These are phyloP conservation scores for Myotis myotis DNA, from an alignment of 2,797 vertebrate species.

Conservation along the genomic window DNA sequence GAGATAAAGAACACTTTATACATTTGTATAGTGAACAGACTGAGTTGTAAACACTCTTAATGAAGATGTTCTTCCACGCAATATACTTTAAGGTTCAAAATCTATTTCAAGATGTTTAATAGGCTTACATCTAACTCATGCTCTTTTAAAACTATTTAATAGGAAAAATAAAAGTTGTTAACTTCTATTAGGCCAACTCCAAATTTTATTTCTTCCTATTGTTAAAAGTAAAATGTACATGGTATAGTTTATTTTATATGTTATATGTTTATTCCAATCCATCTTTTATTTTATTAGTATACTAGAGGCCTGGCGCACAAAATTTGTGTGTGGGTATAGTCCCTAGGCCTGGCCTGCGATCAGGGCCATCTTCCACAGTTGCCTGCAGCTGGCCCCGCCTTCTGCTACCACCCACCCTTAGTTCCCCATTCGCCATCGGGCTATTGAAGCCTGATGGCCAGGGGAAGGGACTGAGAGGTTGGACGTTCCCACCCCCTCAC, in stretches of 20 bases:
- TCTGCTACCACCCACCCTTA: too few species aligned
- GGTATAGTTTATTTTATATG: neutral
- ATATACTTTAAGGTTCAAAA: neutral
- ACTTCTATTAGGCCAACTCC: neutral
- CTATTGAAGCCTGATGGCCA: too few species aligned
- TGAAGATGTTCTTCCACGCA: neutral
- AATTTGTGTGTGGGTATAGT: too few species aligned
- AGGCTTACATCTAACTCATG: neutral
- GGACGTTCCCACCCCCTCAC: too few species aligned
- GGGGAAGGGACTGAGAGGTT: too few species aligned
- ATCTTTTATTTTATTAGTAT: neutral
- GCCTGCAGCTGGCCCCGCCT: too few species aligned
- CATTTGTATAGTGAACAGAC: neutral
- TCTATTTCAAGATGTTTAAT: slow-evolving; percentile 3
- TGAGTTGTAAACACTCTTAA: neutral
- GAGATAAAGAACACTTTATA: neutral
- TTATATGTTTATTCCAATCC: neutral
- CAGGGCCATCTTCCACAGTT: too few species aligned
- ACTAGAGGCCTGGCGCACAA: too few species aligned
- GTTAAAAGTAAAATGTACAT: neutral
- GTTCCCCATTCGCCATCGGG: too few species aligned
- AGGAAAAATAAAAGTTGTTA: neutral
- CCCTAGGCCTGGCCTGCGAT: too few species aligned
- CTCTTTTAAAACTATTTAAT: neutral
- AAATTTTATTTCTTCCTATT: neutral